Evolutionary conservation across 1,140 invertebrate genomes (phyloP), one percentile per base, ranked within the genome.

Genomic region (Drosophila dunni): DNA sequence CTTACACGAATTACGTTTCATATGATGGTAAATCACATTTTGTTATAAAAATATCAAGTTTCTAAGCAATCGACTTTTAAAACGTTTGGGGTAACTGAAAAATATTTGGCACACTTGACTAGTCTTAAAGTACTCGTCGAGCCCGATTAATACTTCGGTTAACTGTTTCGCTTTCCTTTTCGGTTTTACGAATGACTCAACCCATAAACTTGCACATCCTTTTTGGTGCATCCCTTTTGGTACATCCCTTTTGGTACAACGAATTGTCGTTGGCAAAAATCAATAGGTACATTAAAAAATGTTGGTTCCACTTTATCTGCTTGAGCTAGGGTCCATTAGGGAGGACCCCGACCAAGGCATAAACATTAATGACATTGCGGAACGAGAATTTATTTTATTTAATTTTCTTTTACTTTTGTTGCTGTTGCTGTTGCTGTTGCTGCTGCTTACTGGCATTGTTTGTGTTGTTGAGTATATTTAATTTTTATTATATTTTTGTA

Each of bases 301-400:
- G 17, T 33, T 46, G 15, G 9, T 15, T 20, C 34, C 70, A 50
- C 48, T 54, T n/a, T 75, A 66, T 78, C 76, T 78, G 36, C 34
- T 46, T 51, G 45, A 44, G 78, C 29, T 57, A 24, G 3, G 66
- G 36, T 10, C 15, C 42, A 63, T 74, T 57, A 46, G 10, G 33
- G 15, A 13, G 5, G 40, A 54, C 34, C 57, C 65, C 50, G 56
- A 36, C 57, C 50, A 56, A 68, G 54, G 71, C 76, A 88, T 82
- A 88, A 86, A 86, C 83, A 79, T 86, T 86, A 83, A 86, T 88
- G 79, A 74, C 53, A 88, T 79, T 79, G 83, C 83, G 65, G 83
- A 88, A 79, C 68, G 72, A 68, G 72, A 88, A 82, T 88, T 74
- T 86, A 82, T 86, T 79, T 86, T 79, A 88, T 86, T 83, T 83